phyloP scores from a whole-genome alignment of 2,797 vertebrate genomes.

The Paedocypris micromegethes region DNA sequence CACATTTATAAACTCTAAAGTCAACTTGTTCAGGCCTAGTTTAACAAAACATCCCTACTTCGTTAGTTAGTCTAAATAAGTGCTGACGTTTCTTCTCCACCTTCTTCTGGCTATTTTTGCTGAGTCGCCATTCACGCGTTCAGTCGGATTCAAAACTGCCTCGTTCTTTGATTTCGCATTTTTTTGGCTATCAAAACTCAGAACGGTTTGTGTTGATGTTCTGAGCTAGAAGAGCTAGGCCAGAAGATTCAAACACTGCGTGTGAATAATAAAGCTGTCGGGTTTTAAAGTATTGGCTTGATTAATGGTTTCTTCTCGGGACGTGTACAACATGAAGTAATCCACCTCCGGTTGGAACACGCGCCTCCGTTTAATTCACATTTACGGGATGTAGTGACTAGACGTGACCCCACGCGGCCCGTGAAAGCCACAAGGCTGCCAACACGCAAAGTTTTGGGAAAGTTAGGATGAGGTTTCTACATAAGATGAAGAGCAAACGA shows the following conservation, averaged over 20 bases:
- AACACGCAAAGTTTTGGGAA: not conserved
- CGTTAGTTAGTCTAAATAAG: too few relatives aligned
- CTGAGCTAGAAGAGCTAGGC: too few relatives aligned
- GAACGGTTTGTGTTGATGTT: too few relatives aligned
- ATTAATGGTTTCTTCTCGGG: constrained; percentile 60
- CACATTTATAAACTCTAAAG: too few relatives aligned
- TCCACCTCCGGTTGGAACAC: constrained; percentile 48
- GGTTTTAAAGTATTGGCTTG: constrained; percentile 57
- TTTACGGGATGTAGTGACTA: constrained; percentile 3
- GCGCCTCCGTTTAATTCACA: constrained; percentile 9
- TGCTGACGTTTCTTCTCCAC: too few relatives aligned
- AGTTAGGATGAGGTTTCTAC: too few relatives aligned
- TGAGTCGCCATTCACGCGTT: too few relatives aligned
- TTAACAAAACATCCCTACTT: too few relatives aligned
- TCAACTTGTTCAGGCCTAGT: too few relatives aligned
- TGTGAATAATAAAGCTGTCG: constrained; percentile 55
- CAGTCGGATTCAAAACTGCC: not conserved
- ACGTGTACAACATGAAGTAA: constrained; percentile 64
- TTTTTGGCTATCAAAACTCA: too few relatives aligned
- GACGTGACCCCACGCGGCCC: constrained; percentile 14
- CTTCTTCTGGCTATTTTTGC: too few relatives aligned
- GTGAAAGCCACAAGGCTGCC: not conserved
- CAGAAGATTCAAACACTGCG: not conserved
- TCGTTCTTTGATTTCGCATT: too few relatives aligned
- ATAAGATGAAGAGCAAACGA: constrained; percentile 34